Conservation (phyloP, 92 coral and sea anemone genomes). For the Palythoa caribaeorum region DNA sequence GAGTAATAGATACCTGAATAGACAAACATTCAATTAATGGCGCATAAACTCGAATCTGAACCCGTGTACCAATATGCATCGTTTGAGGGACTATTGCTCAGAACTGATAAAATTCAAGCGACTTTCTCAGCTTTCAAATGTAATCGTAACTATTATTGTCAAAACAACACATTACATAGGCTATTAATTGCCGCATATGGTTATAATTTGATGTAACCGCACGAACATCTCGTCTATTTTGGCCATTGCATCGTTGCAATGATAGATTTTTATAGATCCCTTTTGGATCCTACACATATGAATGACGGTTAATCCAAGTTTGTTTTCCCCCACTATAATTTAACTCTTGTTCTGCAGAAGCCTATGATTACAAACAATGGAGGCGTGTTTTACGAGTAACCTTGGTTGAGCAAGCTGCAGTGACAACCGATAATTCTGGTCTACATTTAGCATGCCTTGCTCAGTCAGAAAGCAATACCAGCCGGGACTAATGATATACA, state of each 20-base stretch:
- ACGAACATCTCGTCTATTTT: constrained; percentile 41
- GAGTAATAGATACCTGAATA: constrained; percentile 82
- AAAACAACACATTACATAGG: constrained; percentile 60
- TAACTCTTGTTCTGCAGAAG: constrained; percentile 11
- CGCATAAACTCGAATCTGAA: constrained; percentile 70
- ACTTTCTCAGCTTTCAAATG: constrained; percentile 53
- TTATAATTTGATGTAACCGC: constrained; percentile 63
- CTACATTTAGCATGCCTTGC: constrained; percentile 11
- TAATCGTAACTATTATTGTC: constrained; percentile 48
- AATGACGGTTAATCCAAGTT: constrained; percentile 12
- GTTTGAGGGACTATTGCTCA: constrained; percentile 1
- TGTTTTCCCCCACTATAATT: constrained; percentile 33
- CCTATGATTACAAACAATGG: constrained; percentile 44
- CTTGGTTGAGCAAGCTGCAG: constrained; percentile 25
- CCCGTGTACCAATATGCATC: constrained; percentile 49
- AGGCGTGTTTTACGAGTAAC: constrained; percentile 40
- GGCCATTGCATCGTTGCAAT: constrained; percentile 51
- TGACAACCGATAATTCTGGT: constrained; percentile 10
- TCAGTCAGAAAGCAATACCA: constrained; percentile 34
- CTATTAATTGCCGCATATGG: constrained; percentile 71
- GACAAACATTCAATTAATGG: constrained; percentile 90
- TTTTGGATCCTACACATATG: background rate
- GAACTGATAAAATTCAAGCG: constrained; percentile 43
- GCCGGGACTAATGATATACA: constrained; percentile 25
- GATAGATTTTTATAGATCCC: constrained; percentile 41